Percentiles rank a stretch among this genome's conserved stretches.
phyloP scores from a whole-genome alignment of 2,888 invertebrate genomes.

The Gymnoscelis rufifasciata region DNA sequence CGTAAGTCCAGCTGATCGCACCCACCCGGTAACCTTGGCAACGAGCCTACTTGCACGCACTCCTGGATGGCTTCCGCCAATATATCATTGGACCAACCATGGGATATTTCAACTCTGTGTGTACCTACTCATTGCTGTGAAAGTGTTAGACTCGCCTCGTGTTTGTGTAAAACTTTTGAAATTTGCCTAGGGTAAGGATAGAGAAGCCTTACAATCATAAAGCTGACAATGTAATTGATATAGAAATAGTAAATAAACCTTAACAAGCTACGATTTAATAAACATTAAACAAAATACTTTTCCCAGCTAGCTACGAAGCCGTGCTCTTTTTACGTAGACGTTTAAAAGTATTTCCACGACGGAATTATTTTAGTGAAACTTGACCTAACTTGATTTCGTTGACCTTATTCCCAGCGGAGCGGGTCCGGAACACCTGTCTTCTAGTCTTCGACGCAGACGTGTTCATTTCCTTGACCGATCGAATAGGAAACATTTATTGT shows the following conservation, averaged over 20 bases:
- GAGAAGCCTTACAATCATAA: no score
- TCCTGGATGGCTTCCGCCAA: constrained; percentile 35
- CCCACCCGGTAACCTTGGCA: constrained; percentile 75
- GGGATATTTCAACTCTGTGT: constrained; percentile 7
- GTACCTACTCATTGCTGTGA: no score
- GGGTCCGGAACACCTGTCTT: constrained; percentile 34
- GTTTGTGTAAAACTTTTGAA: no score
- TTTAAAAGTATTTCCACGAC: background rate
- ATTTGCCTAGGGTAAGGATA: no score
- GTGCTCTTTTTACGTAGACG: no score
- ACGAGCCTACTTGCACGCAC: constrained; percentile 59
- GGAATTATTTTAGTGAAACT: constrained; percentile 9
- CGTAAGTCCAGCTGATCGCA: constrained; percentile 77
- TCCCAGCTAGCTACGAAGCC: no score
- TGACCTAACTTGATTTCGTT: constrained; percentile 20
- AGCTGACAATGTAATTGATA: no score
- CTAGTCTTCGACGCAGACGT: constrained; percentile 39
- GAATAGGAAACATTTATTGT: background rate
- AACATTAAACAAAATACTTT: no score
- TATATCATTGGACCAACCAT: constrained; percentile 19
- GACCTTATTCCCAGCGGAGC: constrained; percentile 35
- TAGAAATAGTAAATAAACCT: no score
- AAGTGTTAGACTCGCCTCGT: no score
- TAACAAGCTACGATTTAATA: no score
- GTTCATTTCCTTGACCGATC: constrained; percentile 49